phyloP scores from a whole-genome alignment of 2,888 invertebrate genomes.

The Dendrolimus houi region DNA sequence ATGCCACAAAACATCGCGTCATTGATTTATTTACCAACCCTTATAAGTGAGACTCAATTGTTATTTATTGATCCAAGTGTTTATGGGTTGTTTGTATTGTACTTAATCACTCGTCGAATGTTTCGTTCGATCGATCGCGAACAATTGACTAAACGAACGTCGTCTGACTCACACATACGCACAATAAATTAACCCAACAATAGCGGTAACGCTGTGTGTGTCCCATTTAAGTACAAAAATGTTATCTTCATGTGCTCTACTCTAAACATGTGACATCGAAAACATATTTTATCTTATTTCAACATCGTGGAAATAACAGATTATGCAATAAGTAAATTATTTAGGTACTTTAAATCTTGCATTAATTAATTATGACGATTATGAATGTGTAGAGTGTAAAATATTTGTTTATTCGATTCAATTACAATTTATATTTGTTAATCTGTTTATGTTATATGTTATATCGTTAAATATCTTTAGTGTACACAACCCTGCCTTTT shows the following conservation, averaged over 20 bases:
- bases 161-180: not conserved
- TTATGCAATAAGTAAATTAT: not conserved
- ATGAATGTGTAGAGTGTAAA: too few relatives aligned
- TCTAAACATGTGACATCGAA: not conserved
- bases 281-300: not conserved
- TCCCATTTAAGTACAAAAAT: not conserved
- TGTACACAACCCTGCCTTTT: too few relatives aligned
- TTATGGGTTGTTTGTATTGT: not conserved
- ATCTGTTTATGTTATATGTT: too few relatives aligned
- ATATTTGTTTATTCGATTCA: too few relatives aligned
- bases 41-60: not conserved
- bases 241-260: not conserved
- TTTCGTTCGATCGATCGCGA: not conserved
- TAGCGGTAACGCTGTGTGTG: not conserved
- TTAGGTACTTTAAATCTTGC: too few relatives aligned
- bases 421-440: too few relatives aligned
- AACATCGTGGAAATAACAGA: not conserved
- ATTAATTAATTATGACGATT: too few relatives aligned
- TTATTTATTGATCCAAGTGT: not conserved
- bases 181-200: not conserved
- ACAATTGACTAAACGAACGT: not conserved
- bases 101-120: not conserved
- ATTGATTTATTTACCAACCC: not conserved
- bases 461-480: too few relatives aligned
- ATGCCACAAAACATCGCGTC: not conserved